These are phyloP conservation scores for Lipophrys pholis DNA, from an alignment of 2,113 vertebrate species.

Conservation along the genomic window DNA sequence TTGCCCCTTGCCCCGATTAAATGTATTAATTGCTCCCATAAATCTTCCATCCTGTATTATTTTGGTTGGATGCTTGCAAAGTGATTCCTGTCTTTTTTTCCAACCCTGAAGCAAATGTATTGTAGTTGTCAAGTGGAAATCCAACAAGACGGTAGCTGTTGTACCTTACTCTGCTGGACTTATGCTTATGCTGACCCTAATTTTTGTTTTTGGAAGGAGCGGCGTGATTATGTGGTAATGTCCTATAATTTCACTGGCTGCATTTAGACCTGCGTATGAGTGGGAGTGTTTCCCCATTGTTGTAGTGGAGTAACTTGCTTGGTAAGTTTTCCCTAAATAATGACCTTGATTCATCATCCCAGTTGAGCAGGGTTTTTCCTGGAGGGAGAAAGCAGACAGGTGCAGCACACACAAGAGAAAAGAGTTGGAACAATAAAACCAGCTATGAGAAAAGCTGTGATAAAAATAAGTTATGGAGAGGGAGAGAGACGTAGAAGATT, in stretches of 20 bases:
- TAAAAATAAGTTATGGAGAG: constrained; percentile 6
- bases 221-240: neutral
- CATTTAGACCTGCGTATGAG: neutral
- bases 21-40: constrained; percentile 14
- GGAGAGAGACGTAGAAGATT: neutral
- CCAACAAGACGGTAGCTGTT: constrained; percentile 24
- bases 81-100: constrained; percentile 33
- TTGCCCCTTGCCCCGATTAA: constrained; percentile 11
- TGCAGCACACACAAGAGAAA: constrained; percentile 47
- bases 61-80: constrained; percentile 6
- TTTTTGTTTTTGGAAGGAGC: constrained; percentile 28
- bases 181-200: neutral
- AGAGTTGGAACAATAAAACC: constrained; percentile 52
- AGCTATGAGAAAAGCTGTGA: constrained; percentile 37
- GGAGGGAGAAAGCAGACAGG: constrained; percentile 38
- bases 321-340: constrained; percentile 31
- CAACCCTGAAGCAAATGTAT: neutral
- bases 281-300: neutral
- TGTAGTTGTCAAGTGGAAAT: constrained; percentile 14
- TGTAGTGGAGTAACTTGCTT: constrained; percentile 20
- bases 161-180: neutral
- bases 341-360: constrained; percentile 4
- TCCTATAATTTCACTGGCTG: neutral
- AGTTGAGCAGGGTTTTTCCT: constrained; percentile 26
- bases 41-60: constrained; percentile 10